Base-by-base conservation (phyloP, 1,140 invertebrate species). In the Acromyrmex echinatior region DNA sequence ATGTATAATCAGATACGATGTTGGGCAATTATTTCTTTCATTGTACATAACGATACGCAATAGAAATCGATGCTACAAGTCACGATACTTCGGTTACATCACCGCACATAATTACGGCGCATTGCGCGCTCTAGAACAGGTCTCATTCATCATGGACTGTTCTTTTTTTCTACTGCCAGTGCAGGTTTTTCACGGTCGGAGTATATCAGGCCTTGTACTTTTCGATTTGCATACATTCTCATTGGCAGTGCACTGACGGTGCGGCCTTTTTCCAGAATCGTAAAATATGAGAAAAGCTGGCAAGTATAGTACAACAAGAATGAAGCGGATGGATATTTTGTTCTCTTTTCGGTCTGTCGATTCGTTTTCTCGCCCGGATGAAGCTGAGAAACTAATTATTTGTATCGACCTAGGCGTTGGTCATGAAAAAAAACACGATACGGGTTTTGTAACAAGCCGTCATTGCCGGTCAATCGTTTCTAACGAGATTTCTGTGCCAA, bases 341-440 rank as follows among this genome's bases (percentile, higher is more conserved):
- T 45, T 45, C 18, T 74, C 6, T 25, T 49, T 49, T 80, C 49
- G 21, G n/a, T 10, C 18, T 18, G 35, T 56, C 77, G 21, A 9
- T 6, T 9, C 65, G 63, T 71, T 45, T 53, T 58, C 66, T 45
- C 35, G 9, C 49, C 12, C 39, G 68, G 28, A 68, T 51, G 80
- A 60, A 39, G 25, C 71, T 62, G 65, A 74, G 70, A 31, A 74
- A 58, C 56, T 84, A 84, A 84, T 84, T 84, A 84, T 74, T 76
- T 62, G 71, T 49, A 53, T 28, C 56, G 25, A 74, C 49, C 45
- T 31, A 2, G 12, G 9, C 53, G 9, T n/a, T 21, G 39, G 35
- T 16, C 18, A 18, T 14, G 31, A 18, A 68, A 58, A 68, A 66
- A 35, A 28, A 18, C 25, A 18, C 39, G 80, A 62, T 63, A 74